These are phyloP conservation scores for Dendrolimus kikuchii DNA, from an alignment of 1,140 invertebrate species.

Conservation along the genomic window DNA sequence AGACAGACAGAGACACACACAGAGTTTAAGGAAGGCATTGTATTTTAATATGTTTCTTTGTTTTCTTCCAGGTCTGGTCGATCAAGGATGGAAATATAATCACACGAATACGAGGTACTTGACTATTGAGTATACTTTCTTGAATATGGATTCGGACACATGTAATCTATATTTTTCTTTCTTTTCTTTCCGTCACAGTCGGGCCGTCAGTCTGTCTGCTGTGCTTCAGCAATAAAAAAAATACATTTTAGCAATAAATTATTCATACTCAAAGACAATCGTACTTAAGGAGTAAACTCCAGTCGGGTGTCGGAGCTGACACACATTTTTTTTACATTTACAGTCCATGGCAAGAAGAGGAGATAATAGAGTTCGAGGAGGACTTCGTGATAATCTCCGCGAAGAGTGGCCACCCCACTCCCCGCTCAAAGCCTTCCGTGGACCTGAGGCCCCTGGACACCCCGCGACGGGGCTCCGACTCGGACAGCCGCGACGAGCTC, in stretches of 20 bases:
- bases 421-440: not conserved
- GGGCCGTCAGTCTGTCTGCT: no score
- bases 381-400: conserved; percentile 47
- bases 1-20: no score
- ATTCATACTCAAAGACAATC: no score
- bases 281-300: no score
- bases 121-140: conserved; percentile 2
- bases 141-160: no score
- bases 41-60: not conserved
- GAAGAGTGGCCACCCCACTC: conserved; percentile 2
- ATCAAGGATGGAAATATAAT: conserved; percentile 56
- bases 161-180: no score
- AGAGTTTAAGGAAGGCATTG: not conserved
- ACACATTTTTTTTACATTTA: no score
- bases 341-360: conserved; percentile 57
- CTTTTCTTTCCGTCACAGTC: no score
- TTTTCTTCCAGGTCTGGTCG: conserved; percentile 33
- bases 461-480: conserved; percentile 28
- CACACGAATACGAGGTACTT: conserved; percentile 51
- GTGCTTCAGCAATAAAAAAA: no score
- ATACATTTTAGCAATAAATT: no score
- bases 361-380: conserved; percentile 61
- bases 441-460: conserved; percentile 12
- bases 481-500: conserved; percentile 41
- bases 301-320: no score